Evolutionary conservation across 2,113 vertebrate genomes (phyloP).

Genomic region (Cryptoleucopteryx plumbea): DNA sequence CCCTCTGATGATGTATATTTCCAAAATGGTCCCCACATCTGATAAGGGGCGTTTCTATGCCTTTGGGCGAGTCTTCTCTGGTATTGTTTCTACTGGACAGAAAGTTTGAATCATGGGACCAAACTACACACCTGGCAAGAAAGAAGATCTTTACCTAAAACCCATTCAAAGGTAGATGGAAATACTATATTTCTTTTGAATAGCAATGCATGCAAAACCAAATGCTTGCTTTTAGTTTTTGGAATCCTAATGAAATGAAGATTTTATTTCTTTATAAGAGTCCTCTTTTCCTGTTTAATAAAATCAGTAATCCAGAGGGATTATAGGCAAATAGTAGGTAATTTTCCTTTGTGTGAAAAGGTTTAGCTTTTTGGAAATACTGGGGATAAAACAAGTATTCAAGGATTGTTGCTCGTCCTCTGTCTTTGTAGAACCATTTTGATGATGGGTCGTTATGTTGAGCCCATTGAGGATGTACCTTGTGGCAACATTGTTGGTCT

Average conservation of each 20-base stretch:
- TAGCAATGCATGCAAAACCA: neutral
- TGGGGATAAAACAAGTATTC: neutral
- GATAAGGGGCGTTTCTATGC: constrained; percentile 71
- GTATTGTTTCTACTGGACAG: constrained; percentile 60
- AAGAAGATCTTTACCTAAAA: constrained; percentile 71
- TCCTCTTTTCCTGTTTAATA: neutral
- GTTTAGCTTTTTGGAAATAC: neutral
- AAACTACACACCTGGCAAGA: constrained; percentile 70
- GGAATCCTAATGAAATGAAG: neutral
- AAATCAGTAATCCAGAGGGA: neutral
- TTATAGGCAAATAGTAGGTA: neutral
- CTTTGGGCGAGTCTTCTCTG: constrained; percentile 68
- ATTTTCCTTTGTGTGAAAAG: neutral
- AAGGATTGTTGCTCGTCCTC: neutral
- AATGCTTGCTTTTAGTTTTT: neutral
- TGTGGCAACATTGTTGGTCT: constrained; percentile 71
- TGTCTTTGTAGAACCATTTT: constrained; percentile 66
- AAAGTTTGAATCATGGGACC: constrained; percentile 70
- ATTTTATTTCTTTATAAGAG: neutral
- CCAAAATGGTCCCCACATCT: constrained; percentile 65
- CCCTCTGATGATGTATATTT: constrained; percentile 71
- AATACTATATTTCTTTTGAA: neutral
- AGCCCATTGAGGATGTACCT: constrained; percentile 73
- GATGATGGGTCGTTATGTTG: constrained; percentile 71
- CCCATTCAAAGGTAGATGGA: constrained; percentile 65